Conservation (phyloP, 1,140 invertebrate species). For the Chrysomallon squamiferum region DNA sequence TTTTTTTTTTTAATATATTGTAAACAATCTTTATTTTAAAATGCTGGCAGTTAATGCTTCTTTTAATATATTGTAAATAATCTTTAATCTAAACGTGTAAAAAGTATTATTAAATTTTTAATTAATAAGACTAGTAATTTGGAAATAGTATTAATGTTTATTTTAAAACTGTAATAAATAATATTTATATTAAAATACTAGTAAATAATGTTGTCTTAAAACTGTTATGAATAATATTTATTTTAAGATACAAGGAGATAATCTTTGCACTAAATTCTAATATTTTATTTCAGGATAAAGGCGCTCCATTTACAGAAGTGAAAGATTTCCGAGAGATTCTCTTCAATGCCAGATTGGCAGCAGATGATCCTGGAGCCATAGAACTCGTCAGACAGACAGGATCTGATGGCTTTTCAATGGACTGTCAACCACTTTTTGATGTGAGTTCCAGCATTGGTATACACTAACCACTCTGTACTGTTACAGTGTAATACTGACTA, state of each 20-base stretch:
- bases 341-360: conserved; percentile 56
- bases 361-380: conserved; percentile 46
- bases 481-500: too few relatives aligned
- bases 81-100: too few relatives aligned
- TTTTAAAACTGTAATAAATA: too few relatives aligned
- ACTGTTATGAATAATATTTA: not conserved
- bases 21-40: too few relatives aligned
- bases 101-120: too few relatives aligned
- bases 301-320: conserved; percentile 52
- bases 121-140: too few relatives aligned
- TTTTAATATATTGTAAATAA: too few relatives aligned
- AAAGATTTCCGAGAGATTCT: conserved; percentile 49
- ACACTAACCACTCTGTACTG: too few relatives aligned
- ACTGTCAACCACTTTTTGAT: conserved; percentile 61
- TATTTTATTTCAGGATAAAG: conserved; percentile 55
- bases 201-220: not conserved
- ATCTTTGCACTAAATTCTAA: not conserved
- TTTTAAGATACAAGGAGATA: not conserved
- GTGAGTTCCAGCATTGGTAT: conserved; percentile 43
- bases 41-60: too few relatives aligned
- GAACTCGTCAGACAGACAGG: conserved; percentile 50
- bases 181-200: not conserved
- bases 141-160: too few relatives aligned
- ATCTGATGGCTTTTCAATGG: conserved; percentile 61
- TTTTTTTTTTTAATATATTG: too few relatives aligned